A percentile compares a stretch with the other conserved stretches of the same genome.
Conservation (phyloP, 2,888 invertebrate genomes). For the Halocaridina rubra region DNA sequence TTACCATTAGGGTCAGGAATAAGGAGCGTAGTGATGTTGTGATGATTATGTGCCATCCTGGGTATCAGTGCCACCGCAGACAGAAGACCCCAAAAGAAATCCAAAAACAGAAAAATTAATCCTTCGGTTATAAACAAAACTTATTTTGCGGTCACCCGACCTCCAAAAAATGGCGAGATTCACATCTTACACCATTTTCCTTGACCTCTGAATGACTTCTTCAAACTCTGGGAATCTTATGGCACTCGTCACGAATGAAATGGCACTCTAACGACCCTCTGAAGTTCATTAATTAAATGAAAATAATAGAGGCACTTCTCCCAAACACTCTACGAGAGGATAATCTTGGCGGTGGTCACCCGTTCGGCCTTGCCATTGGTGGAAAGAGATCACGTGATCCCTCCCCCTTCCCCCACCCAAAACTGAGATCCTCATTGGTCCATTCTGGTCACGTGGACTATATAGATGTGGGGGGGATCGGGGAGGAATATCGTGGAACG, state of each 20-base stretch:
- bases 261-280: neutral
- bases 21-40: conserved; percentile 59
- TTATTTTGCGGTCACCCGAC: conserved; percentile 36
- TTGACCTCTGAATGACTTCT: no score
- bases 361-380: conserved; percentile 41
- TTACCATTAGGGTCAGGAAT: conserved; percentile 62
- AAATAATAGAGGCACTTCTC: neutral
- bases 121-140: no score
- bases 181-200: conserved; percentile 44
- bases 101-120: no score
- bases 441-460: neutral
- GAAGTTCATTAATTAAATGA: neutral
- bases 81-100: neutral
- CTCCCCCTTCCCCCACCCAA: no score
- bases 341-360: conserved; percentile 55
- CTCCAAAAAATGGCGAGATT: conserved; percentile 55
- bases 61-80: no score
- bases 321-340: conserved; percentile 17
- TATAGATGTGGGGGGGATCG: no score
- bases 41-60: conserved; percentile 53
- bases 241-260: neutral
- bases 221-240: neutral
- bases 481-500: no score
- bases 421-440: neutral
- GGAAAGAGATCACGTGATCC: conserved; percentile 53